Evolutionary conservation across 2,113 vertebrate genomes (phyloP), one percentile per base, ranked within the genome.

Genomic region (Python bivittatus): DNA sequence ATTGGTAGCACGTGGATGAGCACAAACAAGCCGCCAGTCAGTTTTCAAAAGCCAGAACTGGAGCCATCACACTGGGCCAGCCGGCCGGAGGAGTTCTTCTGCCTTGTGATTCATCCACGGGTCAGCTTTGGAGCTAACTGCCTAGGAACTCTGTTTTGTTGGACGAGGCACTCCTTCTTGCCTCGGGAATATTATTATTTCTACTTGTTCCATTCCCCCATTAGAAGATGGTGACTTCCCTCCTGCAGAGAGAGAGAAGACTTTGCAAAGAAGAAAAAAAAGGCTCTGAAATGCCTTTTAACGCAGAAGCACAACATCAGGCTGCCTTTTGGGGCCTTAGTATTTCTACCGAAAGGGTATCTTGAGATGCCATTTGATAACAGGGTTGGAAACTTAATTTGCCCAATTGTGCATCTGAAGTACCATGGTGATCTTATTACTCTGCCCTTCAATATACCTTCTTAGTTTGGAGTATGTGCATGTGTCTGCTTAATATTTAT

Each of bases 31-130:
- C 94, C 96, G 94, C 60, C 83, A 92, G 95, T 94, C 92, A 92
- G 86, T 93, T 93, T 1, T 87, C 92, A 95, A 94, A 93, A 95
- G 93, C n/a, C 94, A 96, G 96, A 97, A 96, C 0, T 96, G 94
- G 94, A 94, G 96, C 84, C 93, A 95, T 95, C 94, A 92, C 0
- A 2, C 61, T 95, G 94, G 93, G 96, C 94, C 96, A 22, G 93
- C 68, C 89, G 93, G 88, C 94, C 93, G 96, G 92, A 91, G 22
- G 86, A 29, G 91, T 93, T 95, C 93, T 95, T 94, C n/a, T 94
- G 94, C 93, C 96, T 94, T 92, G 92, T 91, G 94, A 94, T 86
- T 53, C 94, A 93, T 86, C 91, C 87, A 91, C 92, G 93, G 94
- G 96, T 94, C 93, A 94, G 96, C 92, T 93, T 52, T 90, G 93